Conservation (phyloP, 2,797 vertebrate genomes). For the Staurois parvus region DNA sequence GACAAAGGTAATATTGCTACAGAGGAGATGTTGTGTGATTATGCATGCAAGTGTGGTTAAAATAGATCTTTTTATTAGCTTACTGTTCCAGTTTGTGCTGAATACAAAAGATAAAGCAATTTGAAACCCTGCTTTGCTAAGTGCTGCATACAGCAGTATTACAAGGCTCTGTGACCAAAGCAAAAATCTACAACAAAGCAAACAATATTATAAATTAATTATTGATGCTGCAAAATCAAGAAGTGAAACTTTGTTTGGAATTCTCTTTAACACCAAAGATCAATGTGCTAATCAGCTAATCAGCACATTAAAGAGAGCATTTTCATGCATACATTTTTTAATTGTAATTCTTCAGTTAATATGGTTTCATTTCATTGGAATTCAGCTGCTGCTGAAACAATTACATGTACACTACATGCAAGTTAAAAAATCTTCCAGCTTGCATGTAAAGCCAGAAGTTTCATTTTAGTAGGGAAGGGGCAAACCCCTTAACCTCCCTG, state of each 20-base stretch:
- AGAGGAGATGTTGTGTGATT: conserved; percentile 4
- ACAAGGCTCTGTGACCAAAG: conserved; percentile 36
- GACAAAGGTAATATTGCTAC: conserved; percentile 33
- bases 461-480: no score
- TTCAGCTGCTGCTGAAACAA: conserved; percentile 6
- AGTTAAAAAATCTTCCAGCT: not conserved
- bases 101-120: conserved; percentile 48
- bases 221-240: conserved; percentile 44
- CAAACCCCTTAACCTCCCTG: no score
- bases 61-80: conserved; percentile 46
- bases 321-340: not conserved
- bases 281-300: conserved; percentile 8
- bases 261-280: conserved; percentile 12
- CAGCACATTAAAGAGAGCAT: conserved; percentile 1
- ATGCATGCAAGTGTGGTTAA: conserved; percentile 37
- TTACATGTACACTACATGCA: not conserved
- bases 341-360: not conserved
- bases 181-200: conserved; percentile 49
- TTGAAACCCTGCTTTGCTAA: conserved; percentile 50
- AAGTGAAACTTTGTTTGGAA: conserved; percentile 27
- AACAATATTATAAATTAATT: conserved; percentile 58
- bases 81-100: conserved; percentile 46
- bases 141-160: conserved; percentile 51
- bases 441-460: no score
- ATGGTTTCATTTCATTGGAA: conserved; percentile 13